Evolutionary conservation across 1,140 invertebrate genomes (phyloP).

Genomic region (Pteromalus puparum): DNA sequence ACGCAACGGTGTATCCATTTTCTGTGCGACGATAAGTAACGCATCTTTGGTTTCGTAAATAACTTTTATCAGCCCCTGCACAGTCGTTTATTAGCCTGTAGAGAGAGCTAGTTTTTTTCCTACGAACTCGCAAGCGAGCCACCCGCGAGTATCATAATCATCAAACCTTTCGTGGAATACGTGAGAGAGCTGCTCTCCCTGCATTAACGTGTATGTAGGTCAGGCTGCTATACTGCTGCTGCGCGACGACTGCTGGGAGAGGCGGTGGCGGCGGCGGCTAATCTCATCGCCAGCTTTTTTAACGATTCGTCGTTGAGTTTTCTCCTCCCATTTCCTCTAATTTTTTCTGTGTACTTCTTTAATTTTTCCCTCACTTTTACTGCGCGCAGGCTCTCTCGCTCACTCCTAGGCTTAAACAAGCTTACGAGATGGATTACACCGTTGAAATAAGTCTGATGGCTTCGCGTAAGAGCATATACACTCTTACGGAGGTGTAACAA

Average conservation of each 20-base stretch:
- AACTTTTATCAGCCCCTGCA: background rate
- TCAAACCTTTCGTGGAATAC: conserved; percentile 49
- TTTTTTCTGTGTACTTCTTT: conserved; percentile 17
- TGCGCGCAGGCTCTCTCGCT: background rate
- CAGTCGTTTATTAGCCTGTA: conserved; percentile 6
- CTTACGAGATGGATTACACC: too few relatives aligned
- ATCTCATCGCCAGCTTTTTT: conserved; percentile 49
- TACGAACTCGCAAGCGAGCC: background rate
- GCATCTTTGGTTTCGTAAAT: background rate
- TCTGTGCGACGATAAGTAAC: too few relatives aligned
- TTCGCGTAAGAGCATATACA: too few relatives aligned
- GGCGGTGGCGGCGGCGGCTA: conserved; percentile 34
- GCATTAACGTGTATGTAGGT: conserved; percentile 56
- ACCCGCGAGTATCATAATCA: conserved; percentile 52
- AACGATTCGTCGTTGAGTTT: conserved; percentile 27
- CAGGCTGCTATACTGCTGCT: conserved; percentile 40
- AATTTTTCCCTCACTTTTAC: conserved; percentile 33
- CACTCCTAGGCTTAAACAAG: background rate
- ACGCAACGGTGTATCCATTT: too few relatives aligned
- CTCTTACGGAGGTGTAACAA: too few relatives aligned
- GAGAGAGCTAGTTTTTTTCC: background rate
- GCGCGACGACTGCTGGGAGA: background rate
- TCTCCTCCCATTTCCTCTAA: conserved; percentile 29
- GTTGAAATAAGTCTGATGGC: too few relatives aligned
- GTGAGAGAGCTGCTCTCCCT: conserved; percentile 15